Evolutionary conservation across 92 coral and sea anemone species (phyloP), one percentile per base, ranked within the genome.

Genomic region (Palythoa grandis): DNA sequence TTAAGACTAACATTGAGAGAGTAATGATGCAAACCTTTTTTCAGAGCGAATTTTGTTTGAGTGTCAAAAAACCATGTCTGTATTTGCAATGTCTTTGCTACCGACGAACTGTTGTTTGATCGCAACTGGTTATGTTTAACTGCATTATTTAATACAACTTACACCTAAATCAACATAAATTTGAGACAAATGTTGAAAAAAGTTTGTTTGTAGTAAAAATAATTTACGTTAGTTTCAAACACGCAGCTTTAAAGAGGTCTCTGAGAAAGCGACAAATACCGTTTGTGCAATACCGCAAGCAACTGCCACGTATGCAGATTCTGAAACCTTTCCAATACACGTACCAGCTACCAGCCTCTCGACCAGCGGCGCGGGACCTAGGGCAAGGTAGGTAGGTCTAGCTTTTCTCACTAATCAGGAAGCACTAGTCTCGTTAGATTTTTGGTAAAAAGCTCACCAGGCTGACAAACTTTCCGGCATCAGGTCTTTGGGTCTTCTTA

Each of bases 261-360:
- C 38, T 78, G 7, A 7, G 40, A 11, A 78, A 60, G 56, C 52
- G 83, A 10, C 71, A 78, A 78, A 35, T 60, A 29, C n/a, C 58
- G 72, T 4, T 78, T 60, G 50, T 53, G 9, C 56, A 25, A 10
- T 78, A 77, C 11, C 52, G 38, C 20, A 5, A 77, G 14, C 52
- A 77, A 19, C 47, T 77, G n/a, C 83, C 67, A 10, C 83, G 69
- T 25, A 56, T 77, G 50, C 83, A 77, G 83, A 57, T 52, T 2
- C 5, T 11, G 0, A 25, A 29, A 6, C 69, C 52, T 17, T 56
- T 0, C 52, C 83, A 8, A 39, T 3, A 19, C 14, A 15, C 69
- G 37, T 56, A 77, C 52, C 50, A 29, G 25, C 17, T 38, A 77
- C 24, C 83, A 53, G 52, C 35, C 12, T 57, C 52, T 61, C 38